Evolutionary conservation across 2,797 vertebrate genomes (phyloP).

Genomic region (Anguilla megastoma): DNA sequence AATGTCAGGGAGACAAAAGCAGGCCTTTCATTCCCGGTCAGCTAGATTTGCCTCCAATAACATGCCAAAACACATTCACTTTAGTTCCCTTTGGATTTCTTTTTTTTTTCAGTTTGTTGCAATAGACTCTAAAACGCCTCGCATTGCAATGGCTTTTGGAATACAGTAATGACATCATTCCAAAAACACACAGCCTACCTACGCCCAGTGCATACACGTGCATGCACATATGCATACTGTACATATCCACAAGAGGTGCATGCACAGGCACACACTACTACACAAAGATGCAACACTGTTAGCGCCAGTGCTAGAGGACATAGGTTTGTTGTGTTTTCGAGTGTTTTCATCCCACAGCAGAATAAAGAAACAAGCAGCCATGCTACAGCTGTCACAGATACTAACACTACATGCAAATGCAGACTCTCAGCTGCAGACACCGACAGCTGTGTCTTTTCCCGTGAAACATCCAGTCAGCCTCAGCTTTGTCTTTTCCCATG

Average conservation of each 20-base stretch:
- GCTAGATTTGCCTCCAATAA: neutral
- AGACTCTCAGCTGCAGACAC: neutral
- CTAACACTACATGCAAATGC: neutral
- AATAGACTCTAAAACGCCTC: constrained; percentile 27
- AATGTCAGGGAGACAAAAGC: constrained; percentile 25
- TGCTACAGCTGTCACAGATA: neutral
- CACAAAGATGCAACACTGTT: neutral
- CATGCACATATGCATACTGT: neutral
- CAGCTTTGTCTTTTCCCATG: neutral
- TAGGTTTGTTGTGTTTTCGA: neutral
- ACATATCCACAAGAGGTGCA: neutral
- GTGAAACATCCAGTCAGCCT: neutral
- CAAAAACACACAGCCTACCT: neutral
- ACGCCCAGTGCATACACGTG: neutral
- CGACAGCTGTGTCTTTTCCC: neutral
- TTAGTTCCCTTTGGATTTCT: constrained; percentile 41
- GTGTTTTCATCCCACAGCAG: neutral
- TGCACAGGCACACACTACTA: constrained; percentile 2
- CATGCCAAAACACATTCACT: neutral
- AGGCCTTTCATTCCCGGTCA: neutral
- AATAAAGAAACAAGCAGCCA: neutral
- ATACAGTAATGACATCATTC: neutral
- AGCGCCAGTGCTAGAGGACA: neutral
- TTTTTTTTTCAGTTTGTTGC: constrained; percentile 38
- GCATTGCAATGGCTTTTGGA: constrained; percentile 36